Evolutionary conservation across 2,797 vertebrate genomes (phyloP).

Genomic region (Tokudaia tokunoshimensis): DNA sequence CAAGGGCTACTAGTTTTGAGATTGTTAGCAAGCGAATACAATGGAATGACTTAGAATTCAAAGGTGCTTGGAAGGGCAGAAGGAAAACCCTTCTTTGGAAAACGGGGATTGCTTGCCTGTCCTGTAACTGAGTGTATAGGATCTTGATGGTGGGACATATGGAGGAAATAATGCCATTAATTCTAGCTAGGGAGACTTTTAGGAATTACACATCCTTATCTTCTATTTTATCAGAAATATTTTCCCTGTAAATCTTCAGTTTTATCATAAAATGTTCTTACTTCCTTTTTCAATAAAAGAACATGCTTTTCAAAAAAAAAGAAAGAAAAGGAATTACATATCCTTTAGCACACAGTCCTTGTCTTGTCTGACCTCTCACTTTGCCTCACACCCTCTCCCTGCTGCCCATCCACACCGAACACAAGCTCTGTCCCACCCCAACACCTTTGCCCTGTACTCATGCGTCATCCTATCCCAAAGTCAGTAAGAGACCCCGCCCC

Average conservation of each 20-base stretch:
- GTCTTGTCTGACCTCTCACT: neutral
- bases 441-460: neutral
- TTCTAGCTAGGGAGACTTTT: constrained; percentile 33
- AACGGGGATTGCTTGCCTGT: neutral
- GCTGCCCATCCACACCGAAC: too few species aligned
- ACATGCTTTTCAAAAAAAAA: too few species aligned
- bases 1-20: neutral
- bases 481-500: neutral
- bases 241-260: too few species aligned
- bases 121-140: neutral
- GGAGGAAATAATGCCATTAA: neutral
- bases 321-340: neutral
- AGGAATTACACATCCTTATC: neutral
- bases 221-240: too few species aligned
- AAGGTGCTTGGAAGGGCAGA: neutral
- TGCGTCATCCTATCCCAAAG: neutral
- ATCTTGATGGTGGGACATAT: neutral
- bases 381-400: too few species aligned
- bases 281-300: too few species aligned
- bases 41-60: neutral
- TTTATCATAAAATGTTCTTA: too few species aligned
- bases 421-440: neutral
- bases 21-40: neutral
- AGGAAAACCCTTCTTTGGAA: neutral
- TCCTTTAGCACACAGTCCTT: neutral